Evolutionary conservation across 2,888 invertebrate genomes (phyloP).

Genomic region (Flexamia atlantica): DNA sequence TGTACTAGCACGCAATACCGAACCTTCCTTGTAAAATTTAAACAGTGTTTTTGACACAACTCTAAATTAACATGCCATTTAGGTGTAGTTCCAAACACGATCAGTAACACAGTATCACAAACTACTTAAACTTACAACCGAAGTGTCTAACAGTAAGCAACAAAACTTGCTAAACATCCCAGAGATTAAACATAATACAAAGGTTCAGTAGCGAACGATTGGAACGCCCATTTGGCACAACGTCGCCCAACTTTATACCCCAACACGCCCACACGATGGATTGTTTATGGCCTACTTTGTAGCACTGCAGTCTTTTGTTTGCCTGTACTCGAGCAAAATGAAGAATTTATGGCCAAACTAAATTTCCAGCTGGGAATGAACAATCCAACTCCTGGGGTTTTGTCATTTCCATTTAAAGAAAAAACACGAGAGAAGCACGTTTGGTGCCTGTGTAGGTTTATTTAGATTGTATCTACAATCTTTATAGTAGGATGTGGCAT

Average conservation of each 20-base stretch:
- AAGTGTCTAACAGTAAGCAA: too few species aligned
- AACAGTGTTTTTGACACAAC: too few species aligned
- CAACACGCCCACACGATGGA: background rate
- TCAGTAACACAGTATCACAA: too few species aligned
- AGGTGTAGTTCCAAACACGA: too few species aligned
- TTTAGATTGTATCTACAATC: background rate
- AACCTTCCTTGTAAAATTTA: too few species aligned
- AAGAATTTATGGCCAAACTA: background rate
- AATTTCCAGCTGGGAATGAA: background rate
- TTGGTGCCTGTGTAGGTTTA: background rate
- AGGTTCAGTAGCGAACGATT: background rate
- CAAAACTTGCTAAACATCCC: too few species aligned
- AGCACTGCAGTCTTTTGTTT: background rate
- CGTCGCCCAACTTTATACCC: background rate
- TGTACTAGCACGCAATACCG: too few species aligned
- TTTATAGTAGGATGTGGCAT: too few species aligned
- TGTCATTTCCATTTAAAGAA: background rate
- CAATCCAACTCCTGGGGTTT: background rate
- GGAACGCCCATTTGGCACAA: conserved; percentile 23
- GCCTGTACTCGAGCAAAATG: conserved; percentile 17
- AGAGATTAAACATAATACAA: too few species aligned
- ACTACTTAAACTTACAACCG: too few species aligned
- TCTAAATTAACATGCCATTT: too few species aligned
- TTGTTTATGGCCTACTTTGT: conserved; percentile 53
- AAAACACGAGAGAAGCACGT: background rate